phyloP scores from a whole-genome alignment of 2,888 invertebrate species.

The Lasioglossum villosulum region DNA sequence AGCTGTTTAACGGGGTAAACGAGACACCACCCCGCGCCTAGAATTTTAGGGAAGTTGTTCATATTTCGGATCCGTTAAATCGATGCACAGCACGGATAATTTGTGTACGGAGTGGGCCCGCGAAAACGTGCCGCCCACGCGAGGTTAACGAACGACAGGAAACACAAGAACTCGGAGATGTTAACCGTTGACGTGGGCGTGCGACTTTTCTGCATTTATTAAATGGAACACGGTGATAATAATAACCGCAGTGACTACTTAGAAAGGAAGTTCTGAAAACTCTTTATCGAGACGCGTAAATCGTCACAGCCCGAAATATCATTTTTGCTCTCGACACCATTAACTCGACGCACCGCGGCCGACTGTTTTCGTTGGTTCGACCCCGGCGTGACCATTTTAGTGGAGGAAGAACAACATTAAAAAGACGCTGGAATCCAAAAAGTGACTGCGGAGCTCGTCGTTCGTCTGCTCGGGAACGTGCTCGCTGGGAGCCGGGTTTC shows the following conservation, averaged over 20 bases:
- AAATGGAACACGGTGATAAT: too few relatives aligned
- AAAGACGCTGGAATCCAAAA: background rate
- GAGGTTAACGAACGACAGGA: background rate
- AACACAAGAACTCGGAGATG: background rate
- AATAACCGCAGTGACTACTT: too few relatives aligned
- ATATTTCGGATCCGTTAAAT: slow-evolving; percentile 24
- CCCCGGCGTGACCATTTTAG: background rate
- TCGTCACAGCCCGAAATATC: background rate
- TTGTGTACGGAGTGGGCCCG: background rate
- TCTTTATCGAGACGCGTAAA: background rate
- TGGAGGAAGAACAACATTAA: background rate
- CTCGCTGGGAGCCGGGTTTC: slow-evolving; percentile 27
- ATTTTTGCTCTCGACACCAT: background rate
- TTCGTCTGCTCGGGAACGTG: slow-evolving; percentile 25
- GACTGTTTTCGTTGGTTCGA: background rate
- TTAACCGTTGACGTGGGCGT: too few relatives aligned
- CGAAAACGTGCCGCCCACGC: background rate
- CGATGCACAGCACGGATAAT: background rate
- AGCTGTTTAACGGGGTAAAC: slow-evolving; percentile 37
- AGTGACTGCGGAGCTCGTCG: background rate
- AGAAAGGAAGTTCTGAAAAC: background rate
- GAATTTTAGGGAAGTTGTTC: slow-evolving; percentile 17
- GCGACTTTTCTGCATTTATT: too few relatives aligned
- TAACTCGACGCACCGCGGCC: background rate
- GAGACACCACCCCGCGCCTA: slow-evolving; percentile 8